Evolutionary conservation across 2,888 invertebrate species (phyloP), one percentile per base, ranked within the genome.

Genomic region (Osedax fenrisi): DNA sequence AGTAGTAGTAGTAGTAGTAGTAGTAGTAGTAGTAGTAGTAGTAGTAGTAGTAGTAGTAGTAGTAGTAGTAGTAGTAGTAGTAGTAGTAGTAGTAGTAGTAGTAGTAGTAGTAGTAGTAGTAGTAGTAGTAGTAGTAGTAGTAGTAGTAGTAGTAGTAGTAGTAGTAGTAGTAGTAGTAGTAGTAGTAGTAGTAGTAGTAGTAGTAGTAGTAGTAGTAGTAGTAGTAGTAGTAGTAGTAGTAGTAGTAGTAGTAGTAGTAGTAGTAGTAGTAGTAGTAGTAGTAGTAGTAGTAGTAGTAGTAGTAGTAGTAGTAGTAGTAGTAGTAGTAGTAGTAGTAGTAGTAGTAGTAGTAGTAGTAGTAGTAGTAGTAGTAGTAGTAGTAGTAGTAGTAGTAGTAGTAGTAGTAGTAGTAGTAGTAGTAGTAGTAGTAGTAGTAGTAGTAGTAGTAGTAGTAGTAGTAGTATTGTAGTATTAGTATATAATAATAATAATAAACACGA

Each of bases 181-280:
- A 69, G 24, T 41, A 77, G 77, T 69, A 77, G 77, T 76, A 77
- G 77, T 75, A 69, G 74, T 77, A 68, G 76, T 75, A 75, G 70
- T 77, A 77, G 76, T 77, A 75, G 77, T 77, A 77, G 76, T 70
- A 75, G 76, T 77, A 75, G 75, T 56, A 77, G 74, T 75, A 77
- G 71, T 75, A 76, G 76, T 75, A 69, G 71, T 75, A 76, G 74
- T 75, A 72, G 76, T 2, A 76, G 75, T 75, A 76, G 76, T 75
- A 75, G 75, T 77, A 27, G 72, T 59, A 77, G 76, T 70, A 75
- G 72, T 75, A 74, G 72, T 75, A 74, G 74, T 74, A 75, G 74
- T 74, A 74, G 74, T 74, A 74, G 74, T 74, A 74, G 74, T 74
- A 74, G 74, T 74, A 75, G 74, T 75, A 74, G 71, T 76, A 64